A percentile compares a stretch with the other conserved stretches of the same genome.
phyloP scores from a whole-genome alignment of 2,888 invertebrate genomes.

The Zhengitettix transpicula region DNA sequence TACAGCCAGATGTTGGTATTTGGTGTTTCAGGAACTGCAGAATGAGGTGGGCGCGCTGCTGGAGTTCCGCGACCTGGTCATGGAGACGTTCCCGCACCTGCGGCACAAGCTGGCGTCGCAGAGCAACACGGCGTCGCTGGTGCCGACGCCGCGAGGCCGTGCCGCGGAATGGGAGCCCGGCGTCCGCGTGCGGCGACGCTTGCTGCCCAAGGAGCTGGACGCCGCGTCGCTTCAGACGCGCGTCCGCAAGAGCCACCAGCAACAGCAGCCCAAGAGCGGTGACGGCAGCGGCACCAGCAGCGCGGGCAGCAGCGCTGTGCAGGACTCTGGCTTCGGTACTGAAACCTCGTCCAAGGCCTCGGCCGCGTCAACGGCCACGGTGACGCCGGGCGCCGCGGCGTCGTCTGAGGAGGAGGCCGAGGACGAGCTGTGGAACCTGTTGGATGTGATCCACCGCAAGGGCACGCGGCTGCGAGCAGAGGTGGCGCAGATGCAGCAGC shows the following conservation, averaged over 20 bases:
- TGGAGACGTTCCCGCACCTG: constrained; percentile 84
- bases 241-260: constrained; percentile 17
- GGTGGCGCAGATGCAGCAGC: constrained; percentile 23
- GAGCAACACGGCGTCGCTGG: constrained; percentile 20
- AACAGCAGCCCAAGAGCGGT: constrained; percentile 16
- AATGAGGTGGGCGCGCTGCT: constrained; percentile 82
- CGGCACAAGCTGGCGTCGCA: constrained; percentile 65
- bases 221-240: neutral
- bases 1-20: too few relatives aligned
- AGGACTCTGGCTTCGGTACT: constrained; percentile 81
- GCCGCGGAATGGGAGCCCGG: constrained; percentile 65
- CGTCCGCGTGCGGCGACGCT: constrained; percentile 51
- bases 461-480: constrained; percentile 41
- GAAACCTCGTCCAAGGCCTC: constrained; percentile 49
- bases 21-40: constrained; percentile 52
- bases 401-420: constrained; percentile 35
- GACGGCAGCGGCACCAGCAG: constrained; percentile 27
- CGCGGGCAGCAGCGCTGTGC: constrained; percentile 41
- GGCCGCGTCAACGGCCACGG: constrained; percentile 31
- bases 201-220: constrained; percentile 22
- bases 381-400: constrained; percentile 19
- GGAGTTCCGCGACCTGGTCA: constrained; percentile 85
- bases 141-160: constrained; percentile 25
- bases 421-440: constrained; percentile 69
- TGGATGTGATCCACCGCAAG: constrained; percentile 73